phyloP scores from a whole-genome alignment of 1,140 invertebrate genomes.

The Spodoptera frugiperda region DNA sequence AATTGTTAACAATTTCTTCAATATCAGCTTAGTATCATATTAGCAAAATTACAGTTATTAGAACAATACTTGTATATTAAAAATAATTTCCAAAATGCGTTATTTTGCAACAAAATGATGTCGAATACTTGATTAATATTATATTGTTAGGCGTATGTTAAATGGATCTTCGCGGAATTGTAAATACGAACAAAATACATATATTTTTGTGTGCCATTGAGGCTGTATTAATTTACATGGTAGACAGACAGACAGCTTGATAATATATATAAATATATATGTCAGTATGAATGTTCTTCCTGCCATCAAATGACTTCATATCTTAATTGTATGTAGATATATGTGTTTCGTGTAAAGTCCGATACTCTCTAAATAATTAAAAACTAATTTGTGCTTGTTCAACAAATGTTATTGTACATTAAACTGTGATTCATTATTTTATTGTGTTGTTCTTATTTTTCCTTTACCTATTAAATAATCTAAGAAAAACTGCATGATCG shows the following conservation, averaged over 20 bases:
- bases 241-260: constrained; percentile 19
- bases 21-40: no score
- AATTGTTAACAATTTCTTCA: no score
- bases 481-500: not conserved
- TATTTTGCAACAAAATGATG: constrained; percentile 23
- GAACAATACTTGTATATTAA: not conserved
- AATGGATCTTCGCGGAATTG: constrained; percentile 26
- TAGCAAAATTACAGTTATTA: no score
- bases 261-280: no score
- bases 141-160: constrained; percentile 14
- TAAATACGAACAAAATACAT: constrained; percentile 43
- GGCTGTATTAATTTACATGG: constrained; percentile 37
- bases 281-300: constrained; percentile 29
- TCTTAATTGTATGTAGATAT: constrained; percentile 24
- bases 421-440: constrained; percentile 42
- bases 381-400: constrained; percentile 42
- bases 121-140: constrained; percentile 36
- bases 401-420: constrained; percentile 42
- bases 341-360: constrained; percentile 33
- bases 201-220: constrained; percentile 45
- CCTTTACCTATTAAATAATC: not conserved
- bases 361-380: constrained; percentile 25
- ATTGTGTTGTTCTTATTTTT: constrained; percentile 2
- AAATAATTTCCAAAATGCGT: not conserved
- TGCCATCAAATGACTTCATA: constrained; percentile 29